These are phyloP conservation scores for Psammodynastes pulverulentus DNA, from an alignment of 2,113 vertebrate species.

Conservation along the genomic window DNA sequence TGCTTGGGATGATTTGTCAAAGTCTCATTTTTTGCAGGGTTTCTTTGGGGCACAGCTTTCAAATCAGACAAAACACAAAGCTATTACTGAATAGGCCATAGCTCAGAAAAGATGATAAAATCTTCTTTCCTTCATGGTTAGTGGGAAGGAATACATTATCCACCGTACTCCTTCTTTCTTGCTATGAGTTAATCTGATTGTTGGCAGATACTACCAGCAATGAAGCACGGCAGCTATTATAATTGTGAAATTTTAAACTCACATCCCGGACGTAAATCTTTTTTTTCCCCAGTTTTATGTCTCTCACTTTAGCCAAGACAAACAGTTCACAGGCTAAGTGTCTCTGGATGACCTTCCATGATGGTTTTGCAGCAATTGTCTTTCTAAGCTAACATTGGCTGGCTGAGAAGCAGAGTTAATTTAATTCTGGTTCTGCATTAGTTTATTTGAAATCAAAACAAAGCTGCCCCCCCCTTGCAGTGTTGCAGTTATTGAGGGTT, in stretches of 20 bases:
- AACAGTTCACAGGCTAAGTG: neutral
- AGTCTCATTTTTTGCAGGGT: neutral
- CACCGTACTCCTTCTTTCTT: neutral
- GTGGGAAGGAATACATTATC: neutral
- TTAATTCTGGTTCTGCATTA: neutral
- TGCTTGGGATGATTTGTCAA: neutral
- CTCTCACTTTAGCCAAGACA: neutral
- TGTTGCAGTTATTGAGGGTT: neutral
- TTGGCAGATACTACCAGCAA: neutral
- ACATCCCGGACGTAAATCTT: neutral
- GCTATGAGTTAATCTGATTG: slow-evolving; percentile 8
- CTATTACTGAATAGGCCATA: neutral
- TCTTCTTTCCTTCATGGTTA: neutral
- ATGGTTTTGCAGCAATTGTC: neutral
- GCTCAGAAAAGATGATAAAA: slow-evolving; percentile 2
- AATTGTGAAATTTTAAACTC: slow-evolving; percentile 24
- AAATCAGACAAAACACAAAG: neutral
- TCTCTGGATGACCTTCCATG: neutral
- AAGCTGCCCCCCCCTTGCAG: neutral
- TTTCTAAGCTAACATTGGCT: neutral
- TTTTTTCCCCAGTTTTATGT: neutral
- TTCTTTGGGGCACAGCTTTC: neutral
- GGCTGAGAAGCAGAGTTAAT: neutral
- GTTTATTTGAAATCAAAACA: neutral
- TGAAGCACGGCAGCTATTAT: neutral